These are phyloP conservation scores for Grallaria varia DNA, from an alignment of 2,113 vertebrate genomes.

Conservation along the genomic window DNA sequence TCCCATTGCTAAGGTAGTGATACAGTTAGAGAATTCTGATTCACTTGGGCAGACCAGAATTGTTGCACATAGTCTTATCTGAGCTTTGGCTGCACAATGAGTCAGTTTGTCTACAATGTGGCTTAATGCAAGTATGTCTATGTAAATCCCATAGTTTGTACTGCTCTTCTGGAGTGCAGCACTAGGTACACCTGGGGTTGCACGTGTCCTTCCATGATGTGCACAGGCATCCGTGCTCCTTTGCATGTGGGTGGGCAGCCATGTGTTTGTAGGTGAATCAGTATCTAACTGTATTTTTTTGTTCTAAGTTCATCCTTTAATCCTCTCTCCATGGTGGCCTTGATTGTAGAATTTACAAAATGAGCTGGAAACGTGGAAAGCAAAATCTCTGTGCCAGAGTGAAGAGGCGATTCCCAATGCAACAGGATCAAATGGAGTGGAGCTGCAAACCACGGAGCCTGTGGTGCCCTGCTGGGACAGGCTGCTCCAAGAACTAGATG, in stretches of 20 bases:
- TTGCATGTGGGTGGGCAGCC: neutral
- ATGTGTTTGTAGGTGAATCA: neutral
- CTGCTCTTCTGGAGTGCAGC: neutral
- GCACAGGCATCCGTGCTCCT: neutral
- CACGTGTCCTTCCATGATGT: rapidly evolving
- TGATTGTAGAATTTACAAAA: conserved; percentile 65
- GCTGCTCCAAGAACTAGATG: conserved; percentile 76
- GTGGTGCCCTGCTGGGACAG: conserved; percentile 70
- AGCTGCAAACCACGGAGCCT: neutral
- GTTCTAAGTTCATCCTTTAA: neutral
- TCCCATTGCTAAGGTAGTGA: neutral
- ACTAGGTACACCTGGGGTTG: neutral
- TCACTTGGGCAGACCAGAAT: conserved; percentile 23
- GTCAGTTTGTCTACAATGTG: neutral
- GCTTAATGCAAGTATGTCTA: neutral
- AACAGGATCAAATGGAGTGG: conserved; percentile 27
- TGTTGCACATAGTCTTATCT: neutral
- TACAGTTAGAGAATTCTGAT: neutral
- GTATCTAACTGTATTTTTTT: neutral
- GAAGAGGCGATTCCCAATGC: neutral
- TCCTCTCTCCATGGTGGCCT: neutral
- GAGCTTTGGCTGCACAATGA: conserved; percentile 8
- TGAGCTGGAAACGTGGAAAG: conserved; percentile 62
- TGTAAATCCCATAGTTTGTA: neutral
- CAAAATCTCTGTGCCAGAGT: neutral